phyloP scores from a whole-genome alignment of 2,113 vertebrate species.

The Sphyrna mokarran region DNA sequence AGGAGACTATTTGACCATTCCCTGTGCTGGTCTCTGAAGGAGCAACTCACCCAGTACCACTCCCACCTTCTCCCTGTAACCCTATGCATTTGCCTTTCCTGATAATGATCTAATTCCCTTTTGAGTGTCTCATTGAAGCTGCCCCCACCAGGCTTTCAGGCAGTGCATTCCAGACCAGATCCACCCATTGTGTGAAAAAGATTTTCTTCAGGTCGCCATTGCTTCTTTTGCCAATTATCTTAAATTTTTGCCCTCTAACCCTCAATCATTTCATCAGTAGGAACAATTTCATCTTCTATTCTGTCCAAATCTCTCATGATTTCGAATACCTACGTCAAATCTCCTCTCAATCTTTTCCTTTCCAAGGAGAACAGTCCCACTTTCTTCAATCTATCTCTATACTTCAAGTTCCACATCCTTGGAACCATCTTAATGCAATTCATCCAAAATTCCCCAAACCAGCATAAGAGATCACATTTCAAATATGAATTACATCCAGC shows the following conservation, averaged over 20 bases:
- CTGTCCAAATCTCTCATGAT: too few species aligned
- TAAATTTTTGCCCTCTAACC: neutral
- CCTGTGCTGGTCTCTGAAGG: neutral
- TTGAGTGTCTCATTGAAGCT: neutral
- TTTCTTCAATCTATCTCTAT: too few species aligned
- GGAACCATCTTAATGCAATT: too few species aligned
- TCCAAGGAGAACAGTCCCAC: too few species aligned
- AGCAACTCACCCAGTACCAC: too few species aligned
- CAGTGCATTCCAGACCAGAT: neutral
- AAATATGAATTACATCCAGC: too few species aligned
- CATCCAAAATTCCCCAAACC: too few species aligned
- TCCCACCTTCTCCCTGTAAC: neutral
- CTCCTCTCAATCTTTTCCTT: too few species aligned
- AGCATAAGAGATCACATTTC: too few species aligned
- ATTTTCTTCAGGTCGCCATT: neutral
- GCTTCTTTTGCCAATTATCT: neutral
- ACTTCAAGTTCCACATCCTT: too few species aligned
- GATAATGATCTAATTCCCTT: neutral
- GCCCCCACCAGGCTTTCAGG: neutral
- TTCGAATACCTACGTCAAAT: too few species aligned
- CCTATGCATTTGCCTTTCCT: neutral
- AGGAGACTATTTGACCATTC: neutral
- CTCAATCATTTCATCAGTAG: neutral
- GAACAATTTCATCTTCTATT: neutral
- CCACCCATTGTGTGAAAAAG: neutral